Base-by-base conservation (phyloP, 23 tunicate genomes). In the Halocynthia aurantium region DNA sequence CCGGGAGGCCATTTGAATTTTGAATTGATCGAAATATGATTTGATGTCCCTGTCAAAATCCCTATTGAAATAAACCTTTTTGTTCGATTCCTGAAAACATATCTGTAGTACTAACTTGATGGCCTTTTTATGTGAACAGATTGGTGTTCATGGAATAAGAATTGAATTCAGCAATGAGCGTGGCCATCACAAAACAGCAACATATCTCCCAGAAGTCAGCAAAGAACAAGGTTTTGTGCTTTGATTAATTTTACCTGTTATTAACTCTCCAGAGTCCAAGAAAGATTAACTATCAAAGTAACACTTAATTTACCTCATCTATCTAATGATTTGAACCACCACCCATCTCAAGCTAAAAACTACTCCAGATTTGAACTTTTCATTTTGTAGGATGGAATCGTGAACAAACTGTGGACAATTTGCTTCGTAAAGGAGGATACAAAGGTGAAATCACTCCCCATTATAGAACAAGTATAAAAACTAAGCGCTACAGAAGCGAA, bases 151-250 rank as follows among this genome's bases (percentile, higher is more conserved):
- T 69, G 98, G 98, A 6, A 92, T 92, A 69, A 86, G 98, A 50
- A 92, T 92, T 62, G 98, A 92, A 67, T 92, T 92, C 55, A 67
- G 19, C 49, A 92, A 92, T 62, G 92, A 92, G 21, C 62, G 84
- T 61, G 92, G 92, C 57, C 98, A 86, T 75, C 83, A 76, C 22
- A 86, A 79, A 75, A 82, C 88, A 11, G 98, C 98, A 15, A 92
- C 98, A 19, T 92, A 92, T 74, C 77, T 92, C 7, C 98, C 98
- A 50, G 98, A 92, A 83, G 92, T 92, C 9, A 92, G 98, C 87
- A 92, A 81, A 62, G 98, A 92, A 72, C 98, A 92, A 86, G 98
- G 98, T 31, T 31, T 31, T 31, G 44, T 31, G 44, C 44, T 31
- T 31, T 31, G 44, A 31, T 31, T 31, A 1, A 31, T 31, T 31